phyloP scores from a whole-genome alignment of 1,140 invertebrate genomes.

The Drosophila guanche region DNA sequence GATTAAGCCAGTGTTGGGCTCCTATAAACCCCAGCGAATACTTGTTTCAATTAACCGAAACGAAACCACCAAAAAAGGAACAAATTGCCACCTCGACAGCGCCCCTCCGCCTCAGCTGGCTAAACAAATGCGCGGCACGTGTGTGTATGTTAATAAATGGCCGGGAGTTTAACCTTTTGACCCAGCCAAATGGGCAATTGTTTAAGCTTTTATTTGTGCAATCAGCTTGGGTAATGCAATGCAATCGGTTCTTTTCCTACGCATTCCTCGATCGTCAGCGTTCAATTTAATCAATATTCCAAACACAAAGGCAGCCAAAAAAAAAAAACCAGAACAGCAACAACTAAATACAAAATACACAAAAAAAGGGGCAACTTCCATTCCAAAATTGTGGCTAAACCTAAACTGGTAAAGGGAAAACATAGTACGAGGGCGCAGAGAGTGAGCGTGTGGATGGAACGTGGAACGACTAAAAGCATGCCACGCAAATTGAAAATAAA shows the following conservation, averaged over 20 bases:
- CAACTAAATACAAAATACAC: too few relatives aligned
- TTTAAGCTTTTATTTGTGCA: slow-evolving; percentile 62
- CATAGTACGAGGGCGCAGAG: slow-evolving; percentile 13
- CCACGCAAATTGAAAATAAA: slow-evolving; percentile 77
- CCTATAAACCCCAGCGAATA: slow-evolving; percentile 40
- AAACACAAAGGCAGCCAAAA: slow-evolving; percentile 55
- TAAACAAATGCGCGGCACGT: slow-evolving; percentile 63
- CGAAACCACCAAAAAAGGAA: slow-evolving; percentile 21
- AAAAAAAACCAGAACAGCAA: slow-evolving; percentile 2
- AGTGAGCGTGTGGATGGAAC: slow-evolving; percentile 8
- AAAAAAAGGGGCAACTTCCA: slow-evolving; percentile 7
- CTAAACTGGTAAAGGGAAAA: slow-evolving; percentile 65
- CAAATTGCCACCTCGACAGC: slow-evolving; percentile 50
- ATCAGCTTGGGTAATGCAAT: slow-evolving; percentile 67
- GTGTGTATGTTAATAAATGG: slow-evolving; percentile 59
- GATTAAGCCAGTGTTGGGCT: slow-evolving; percentile 69
- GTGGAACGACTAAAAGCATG: slow-evolving; percentile 65
- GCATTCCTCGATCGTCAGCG: slow-evolving; percentile 27
- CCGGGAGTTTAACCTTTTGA: slow-evolving; percentile 36
- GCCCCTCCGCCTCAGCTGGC: neutral
- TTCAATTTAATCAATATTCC: slow-evolving; percentile 77
- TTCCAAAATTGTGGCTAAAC: slow-evolving; percentile 69
- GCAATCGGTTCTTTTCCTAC: slow-evolving; percentile 57
- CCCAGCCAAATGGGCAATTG: slow-evolving; percentile 41
- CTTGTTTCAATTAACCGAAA: slow-evolving; percentile 61